These are phyloP conservation scores for Dromius quadrimaculatus DNA, from an alignment of 2,888 invertebrate genomes.

Conservation along the genomic window DNA sequence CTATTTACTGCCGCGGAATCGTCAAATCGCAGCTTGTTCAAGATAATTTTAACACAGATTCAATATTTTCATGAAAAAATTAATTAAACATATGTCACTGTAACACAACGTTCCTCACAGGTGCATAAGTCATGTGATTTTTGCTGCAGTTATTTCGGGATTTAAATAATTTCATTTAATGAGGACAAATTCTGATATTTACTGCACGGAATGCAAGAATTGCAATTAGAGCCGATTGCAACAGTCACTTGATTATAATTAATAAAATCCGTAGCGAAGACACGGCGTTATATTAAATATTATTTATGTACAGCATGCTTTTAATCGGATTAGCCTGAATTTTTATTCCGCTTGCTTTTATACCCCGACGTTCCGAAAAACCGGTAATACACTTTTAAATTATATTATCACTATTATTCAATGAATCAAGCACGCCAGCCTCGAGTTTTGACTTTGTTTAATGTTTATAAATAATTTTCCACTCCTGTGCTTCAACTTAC, in stretches of 20 bases:
- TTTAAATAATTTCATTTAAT: conserved; percentile 50
- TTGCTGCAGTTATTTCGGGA: conserved; percentile 41
- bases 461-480: no score
- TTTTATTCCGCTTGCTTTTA: conserved; percentile 32
- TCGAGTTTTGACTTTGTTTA: neutral
- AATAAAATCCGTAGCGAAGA: conserved; percentile 49
- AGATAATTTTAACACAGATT: no score
- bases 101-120: conserved; percentile 12
- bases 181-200: conserved; percentile 48
- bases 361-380: conserved; percentile 5
- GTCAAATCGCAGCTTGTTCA: no score
- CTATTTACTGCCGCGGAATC: conserved; percentile 1
- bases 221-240: conserved; percentile 42
- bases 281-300: conserved; percentile 51
- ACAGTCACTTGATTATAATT: conserved; percentile 49
- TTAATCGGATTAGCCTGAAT: conserved; percentile 46
- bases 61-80: neutral
- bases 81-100: neutral
- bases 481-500: no score
- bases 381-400: conserved; percentile 25
- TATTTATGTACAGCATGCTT: conserved; percentile 48
- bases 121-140: conserved; percentile 38
- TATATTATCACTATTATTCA: conserved; percentile 2
- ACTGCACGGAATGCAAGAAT: conserved; percentile 46
- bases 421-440: conserved; percentile 30